These are phyloP conservation scores for Calameuta filiformis DNA, from an alignment of 2,888 invertebrate species.

Conservation along the genomic window DNA sequence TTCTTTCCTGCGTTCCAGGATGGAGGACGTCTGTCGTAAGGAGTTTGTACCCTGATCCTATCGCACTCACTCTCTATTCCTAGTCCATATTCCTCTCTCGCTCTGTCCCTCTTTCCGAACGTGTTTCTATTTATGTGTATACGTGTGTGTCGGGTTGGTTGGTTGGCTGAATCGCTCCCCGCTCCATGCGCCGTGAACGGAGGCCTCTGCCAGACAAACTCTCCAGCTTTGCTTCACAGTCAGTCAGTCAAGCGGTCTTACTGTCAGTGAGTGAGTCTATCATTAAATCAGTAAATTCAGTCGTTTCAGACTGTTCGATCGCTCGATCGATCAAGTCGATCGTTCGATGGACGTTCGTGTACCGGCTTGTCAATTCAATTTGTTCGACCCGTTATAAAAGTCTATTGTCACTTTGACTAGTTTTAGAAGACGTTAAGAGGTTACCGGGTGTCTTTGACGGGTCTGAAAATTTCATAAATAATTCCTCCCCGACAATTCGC, in stretches of 20 bases:
- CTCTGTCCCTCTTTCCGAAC: background rate
- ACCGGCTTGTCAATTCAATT: background rate
- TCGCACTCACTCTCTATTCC: too few species aligned
- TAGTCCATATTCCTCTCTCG: background rate
- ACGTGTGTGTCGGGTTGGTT: background rate
- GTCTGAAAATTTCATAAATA: too few species aligned
- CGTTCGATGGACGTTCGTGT: background rate
- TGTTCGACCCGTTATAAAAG: too few species aligned
- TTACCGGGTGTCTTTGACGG: too few species aligned
- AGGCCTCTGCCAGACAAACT: conserved; percentile 51
- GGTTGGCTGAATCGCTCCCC: background rate
- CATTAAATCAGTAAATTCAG: conserved; percentile 35
- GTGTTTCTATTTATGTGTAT: conserved; percentile 4
- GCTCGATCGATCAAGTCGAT: background rate
- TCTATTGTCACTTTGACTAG: too few species aligned
- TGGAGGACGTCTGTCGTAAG: too few species aligned
- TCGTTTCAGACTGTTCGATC: background rate
- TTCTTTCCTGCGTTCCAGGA: too few species aligned
- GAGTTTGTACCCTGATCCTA: too few species aligned
- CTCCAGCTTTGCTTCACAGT: conserved; percentile 43
- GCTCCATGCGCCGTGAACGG: conserved; percentile 25
- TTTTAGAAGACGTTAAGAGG: too few species aligned
- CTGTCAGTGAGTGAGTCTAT: conserved; percentile 37
- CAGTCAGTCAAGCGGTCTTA: conserved; percentile 20
- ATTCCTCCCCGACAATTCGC: background rate